Base-by-base conservation (phyloP, 2,797 vertebrate genomes). In the Anguilla pacifica region DNA sequence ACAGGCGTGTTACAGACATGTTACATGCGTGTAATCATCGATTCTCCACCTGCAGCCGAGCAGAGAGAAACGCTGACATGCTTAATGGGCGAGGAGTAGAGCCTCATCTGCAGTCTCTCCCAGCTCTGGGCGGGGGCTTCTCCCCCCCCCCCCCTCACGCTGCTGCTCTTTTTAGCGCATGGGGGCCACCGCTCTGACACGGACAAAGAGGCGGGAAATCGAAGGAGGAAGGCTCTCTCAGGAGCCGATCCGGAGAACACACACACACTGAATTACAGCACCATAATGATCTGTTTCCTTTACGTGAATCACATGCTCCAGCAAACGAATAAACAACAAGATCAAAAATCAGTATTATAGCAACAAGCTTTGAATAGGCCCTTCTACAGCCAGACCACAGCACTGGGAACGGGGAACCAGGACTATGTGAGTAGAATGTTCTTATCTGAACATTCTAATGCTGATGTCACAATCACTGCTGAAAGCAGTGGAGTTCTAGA, bases 31-130 rank as follows among this genome's bases (percentile, higher is more conserved):
- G 90, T 90, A 87, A 87, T 88, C 88, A 91, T 90, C 85, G 90
- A 91, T 90, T 89, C 72, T 86, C 88, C 87, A 83, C 84, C 85
- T 70, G 88, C 55, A n/a, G 86, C 87, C 70, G 85, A 84, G 74
- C 15, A 13, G 86, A 87, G 81, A 89, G 35, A 87, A 87, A 83
- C 51, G 82, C 82, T 53, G 82, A 83, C 53, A 25, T 28, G 82
- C 51, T 83, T 19, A 61, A 86, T 13, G 74, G 77, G 49, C 82
- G 87, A 31, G 7, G 64, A 55, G 55, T 39, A n/a, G 79, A 86
- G 86, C 90, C 93, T 95, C 92, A 94, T 96, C 95, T 94, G 92
- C 93, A 94, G 92, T 93, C 91, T 89, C 89, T 94, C 86, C 90
- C 84, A 35, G 92, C 90, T 87, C 90, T 17, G 86, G 87, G 88